Conservation (phyloP, 92 coral and sea anemone species). For the Phenganax stokvisi region DNA sequence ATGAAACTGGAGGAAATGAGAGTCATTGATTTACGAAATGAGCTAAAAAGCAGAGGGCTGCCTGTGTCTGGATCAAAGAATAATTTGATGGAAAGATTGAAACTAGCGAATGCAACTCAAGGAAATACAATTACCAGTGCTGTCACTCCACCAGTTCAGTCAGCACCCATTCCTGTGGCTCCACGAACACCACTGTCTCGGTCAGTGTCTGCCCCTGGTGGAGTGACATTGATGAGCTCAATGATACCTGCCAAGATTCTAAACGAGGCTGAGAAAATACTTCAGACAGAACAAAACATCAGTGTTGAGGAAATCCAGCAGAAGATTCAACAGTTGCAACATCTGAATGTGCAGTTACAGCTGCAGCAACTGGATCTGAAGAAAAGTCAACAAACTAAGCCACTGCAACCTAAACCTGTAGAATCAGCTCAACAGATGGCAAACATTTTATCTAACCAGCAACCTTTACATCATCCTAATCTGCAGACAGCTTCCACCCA, state of each 20-base stretch:
- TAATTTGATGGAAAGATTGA: slow-evolving; percentile 82
- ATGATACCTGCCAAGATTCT: slow-evolving; percentile 20
- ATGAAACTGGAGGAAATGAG: slow-evolving; percentile 95
- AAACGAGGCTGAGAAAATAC: slow-evolving; percentile 46
- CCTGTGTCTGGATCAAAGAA: slow-evolving; percentile 96
- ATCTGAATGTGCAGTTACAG: slow-evolving; percentile 85
- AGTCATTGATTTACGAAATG: slow-evolving; percentile 93
- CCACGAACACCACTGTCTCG: slow-evolving; percentile 21
- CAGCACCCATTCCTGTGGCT: slow-evolving; percentile 33
- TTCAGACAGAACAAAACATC: slow-evolving; percentile 57
- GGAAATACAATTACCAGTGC: slow-evolving; percentile 37
- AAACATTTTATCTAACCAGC: slow-evolving; percentile 26
- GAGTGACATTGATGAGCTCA: slow-evolving; percentile 31
- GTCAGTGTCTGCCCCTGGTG: slow-evolving; percentile 43
- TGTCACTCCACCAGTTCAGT: slow-evolving; percentile 40
- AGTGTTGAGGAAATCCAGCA: slow-evolving; percentile 76
- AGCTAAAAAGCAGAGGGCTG: slow-evolving; percentile 81
- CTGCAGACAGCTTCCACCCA: slow-evolving; percentile 65
- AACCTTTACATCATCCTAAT: slow-evolving; percentile 1
- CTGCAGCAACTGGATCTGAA: slow-evolving; percentile 67
- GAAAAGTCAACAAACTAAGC: slow-evolving; percentile 31
- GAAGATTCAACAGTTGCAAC: slow-evolving; percentile 87
- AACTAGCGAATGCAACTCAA: slow-evolving; percentile 43
- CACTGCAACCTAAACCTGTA: slow-evolving; percentile 22
- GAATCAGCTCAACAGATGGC: neutral